Evolutionary conservation across 2,113 vertebrate species (phyloP).

Genomic region (Lophochroa leadbeateri): DNA sequence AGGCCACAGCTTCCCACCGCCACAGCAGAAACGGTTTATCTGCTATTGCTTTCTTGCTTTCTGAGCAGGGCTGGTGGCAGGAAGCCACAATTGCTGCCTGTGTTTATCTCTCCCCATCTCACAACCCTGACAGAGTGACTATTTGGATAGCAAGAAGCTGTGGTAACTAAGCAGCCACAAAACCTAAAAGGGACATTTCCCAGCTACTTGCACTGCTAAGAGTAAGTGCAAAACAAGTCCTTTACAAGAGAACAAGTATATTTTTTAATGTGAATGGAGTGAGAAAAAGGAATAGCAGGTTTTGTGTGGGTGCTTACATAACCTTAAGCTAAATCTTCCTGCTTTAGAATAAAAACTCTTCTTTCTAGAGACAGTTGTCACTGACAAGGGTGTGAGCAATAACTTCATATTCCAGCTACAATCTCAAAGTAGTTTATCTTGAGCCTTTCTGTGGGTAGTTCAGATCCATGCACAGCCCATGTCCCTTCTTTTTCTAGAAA

Average conservation of each 20-base stretch:
- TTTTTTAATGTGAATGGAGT: not conserved
- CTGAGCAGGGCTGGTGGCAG: slow-evolving; percentile 45
- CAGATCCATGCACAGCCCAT: not conserved
- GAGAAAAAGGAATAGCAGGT: slow-evolving; percentile 16
- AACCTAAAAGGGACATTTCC: slow-evolving; percentile 25
- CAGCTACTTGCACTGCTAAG: not conserved
- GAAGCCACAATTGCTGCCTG: slow-evolving; percentile 65
- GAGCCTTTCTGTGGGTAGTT: not conserved
- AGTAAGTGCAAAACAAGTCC: slow-evolving; percentile 4
- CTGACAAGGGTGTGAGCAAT: not conserved
- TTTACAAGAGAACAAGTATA: not conserved
- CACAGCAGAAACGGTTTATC: slow-evolving; percentile 3
- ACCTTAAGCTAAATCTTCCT: slow-evolving; percentile 5
- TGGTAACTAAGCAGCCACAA: slow-evolving; percentile 41
- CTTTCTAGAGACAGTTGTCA: not conserved
- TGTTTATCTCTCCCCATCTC: slow-evolving; percentile 59
- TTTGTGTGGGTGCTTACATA: slow-evolving; percentile 20
- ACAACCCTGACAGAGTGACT: not conserved
- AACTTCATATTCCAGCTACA: not conserved
- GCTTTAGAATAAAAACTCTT: not conserved
- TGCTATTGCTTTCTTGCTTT: slow-evolving; percentile 27
- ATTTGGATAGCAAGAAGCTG: slow-evolving; percentile 49
- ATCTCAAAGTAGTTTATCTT: not conserved
- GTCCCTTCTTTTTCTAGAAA: not conserved
- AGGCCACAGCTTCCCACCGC: not conserved